Percentiles rank a stretch among this genome's conserved stretches.
These are phyloP conservation scores for Drosophila pseudoobscura DNA, from an alignment of 1,140 invertebrate species.

Conservation along the genomic window DNA sequence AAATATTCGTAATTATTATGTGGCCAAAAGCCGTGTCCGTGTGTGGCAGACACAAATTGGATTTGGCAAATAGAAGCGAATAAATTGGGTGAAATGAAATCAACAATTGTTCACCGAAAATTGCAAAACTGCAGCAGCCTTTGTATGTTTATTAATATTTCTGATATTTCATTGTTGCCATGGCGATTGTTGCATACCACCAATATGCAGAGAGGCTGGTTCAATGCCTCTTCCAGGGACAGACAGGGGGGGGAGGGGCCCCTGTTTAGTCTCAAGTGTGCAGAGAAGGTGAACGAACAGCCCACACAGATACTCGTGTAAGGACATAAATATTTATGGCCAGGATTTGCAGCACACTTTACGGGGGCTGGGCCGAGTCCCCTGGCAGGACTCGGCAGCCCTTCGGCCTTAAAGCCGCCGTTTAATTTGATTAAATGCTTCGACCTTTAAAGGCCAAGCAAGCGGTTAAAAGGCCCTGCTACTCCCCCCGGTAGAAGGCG, in stretches of 20 bases:
- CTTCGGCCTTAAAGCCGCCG: conserved; percentile 59
- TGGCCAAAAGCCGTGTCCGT: neutral
- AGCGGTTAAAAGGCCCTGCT: conserved; percentile 3
- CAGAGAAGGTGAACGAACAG: conserved; percentile 38
- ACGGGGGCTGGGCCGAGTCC: neutral
- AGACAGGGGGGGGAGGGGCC: conserved; percentile 9
- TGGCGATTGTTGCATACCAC: neutral
- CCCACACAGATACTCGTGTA: neutral
- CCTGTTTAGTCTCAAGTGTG: conserved; percentile 19
- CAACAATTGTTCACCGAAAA: neutral
- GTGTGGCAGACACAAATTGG: conserved; percentile 10
- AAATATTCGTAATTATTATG: conserved; percentile 8
- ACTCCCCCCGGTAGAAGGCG: conserved; percentile 9
- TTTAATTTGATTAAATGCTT: conserved; percentile 74
- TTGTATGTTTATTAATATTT: too few species aligned
- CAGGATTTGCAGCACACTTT: conserved; percentile 42
- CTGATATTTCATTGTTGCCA: too few species aligned
- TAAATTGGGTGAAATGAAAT: conserved; percentile 5
- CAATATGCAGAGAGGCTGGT: conserved; percentile 8
- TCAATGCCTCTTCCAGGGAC: conserved; percentile 28
- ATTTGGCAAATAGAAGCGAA: conserved; percentile 21
- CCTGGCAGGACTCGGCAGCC: neutral
- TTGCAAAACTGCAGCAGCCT: too few species aligned
- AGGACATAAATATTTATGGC: conserved; percentile 34
- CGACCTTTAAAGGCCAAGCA: conserved; percentile 40